Conservation (phyloP, 2,113 vertebrate species). For the Grus americana region DNA sequence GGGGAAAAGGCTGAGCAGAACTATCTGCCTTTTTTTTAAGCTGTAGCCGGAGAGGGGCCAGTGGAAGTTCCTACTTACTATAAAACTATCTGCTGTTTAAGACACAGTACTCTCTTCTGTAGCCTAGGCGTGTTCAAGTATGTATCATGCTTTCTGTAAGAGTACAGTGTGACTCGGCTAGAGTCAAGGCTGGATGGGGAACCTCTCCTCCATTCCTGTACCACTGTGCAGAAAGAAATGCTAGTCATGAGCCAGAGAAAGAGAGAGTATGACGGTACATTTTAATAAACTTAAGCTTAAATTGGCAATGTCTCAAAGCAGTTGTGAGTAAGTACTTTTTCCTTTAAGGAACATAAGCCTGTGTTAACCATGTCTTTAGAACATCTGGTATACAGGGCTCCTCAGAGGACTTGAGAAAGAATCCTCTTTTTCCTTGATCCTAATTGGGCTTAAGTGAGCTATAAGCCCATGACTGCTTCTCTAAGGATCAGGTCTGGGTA, state of each 20-base stretch:
- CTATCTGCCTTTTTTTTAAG: not conserved
- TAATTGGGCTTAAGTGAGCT: constrained; percentile 40
- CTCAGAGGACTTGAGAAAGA: constrained; percentile 13
- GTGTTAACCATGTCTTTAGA: constrained; percentile 5
- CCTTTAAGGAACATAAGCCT: not conserved
- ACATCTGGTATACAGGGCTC: not conserved
- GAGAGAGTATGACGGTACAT: not conserved
- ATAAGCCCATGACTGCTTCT: constrained; percentile 21
- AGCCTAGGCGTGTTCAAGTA: not conserved
- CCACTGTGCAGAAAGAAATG: not conserved
- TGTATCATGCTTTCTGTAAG: not conserved
- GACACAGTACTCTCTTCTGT: not conserved
- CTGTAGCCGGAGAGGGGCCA: not conserved
- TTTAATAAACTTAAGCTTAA: constrained; percentile 36
- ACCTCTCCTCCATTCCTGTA: not conserved
- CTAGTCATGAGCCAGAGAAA: not conserved
- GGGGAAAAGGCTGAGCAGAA: not conserved
- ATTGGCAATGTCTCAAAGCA: constrained; percentile 7
- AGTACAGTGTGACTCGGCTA: not conserved
- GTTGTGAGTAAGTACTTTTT: constrained; percentile 18
- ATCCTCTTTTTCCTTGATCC: constrained; percentile 38
- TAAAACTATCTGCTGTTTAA: not conserved
- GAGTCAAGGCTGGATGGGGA: not conserved
- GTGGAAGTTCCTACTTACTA: not conserved
- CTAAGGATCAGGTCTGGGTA: constrained; percentile 1